Base-by-base conservation (phyloP, 92 coral and sea anemone genomes). In the Heliopora coerulea region DNA sequence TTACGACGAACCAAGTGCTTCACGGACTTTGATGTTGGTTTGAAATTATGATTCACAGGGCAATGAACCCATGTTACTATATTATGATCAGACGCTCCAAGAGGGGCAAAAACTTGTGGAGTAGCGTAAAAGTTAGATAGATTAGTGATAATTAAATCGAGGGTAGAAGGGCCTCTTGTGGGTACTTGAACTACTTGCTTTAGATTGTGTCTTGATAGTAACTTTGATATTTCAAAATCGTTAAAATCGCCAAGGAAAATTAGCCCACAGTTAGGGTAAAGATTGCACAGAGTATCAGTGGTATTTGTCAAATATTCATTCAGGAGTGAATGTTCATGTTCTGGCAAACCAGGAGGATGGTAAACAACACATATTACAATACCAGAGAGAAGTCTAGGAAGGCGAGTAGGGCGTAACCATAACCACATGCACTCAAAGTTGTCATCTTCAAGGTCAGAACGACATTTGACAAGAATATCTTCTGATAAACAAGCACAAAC, bases 61-160 rank as follows among this genome's bases (percentile, higher is more conserved):
- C 20, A 17, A 48, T 66, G 66, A 11, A 20, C 23, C 68, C 82
- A 29, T 18, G 26, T 56, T 48, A 77, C 79, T n/a, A 83, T 76
- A 39, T 59, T 83, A 54, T 81, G 83, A 64, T 81, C 86, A 13
- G 75, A 29, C 21, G 83, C 31, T 18, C 86, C 80, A 26, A 85
- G 75, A 15, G 80, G 86, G 27, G 89, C 89, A 7, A 31, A 59
- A 23, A 81, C 63, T n/a, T 20, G 32, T 18, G 83, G 89, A 11
- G 58, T 61, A 4, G 23, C 52, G 35, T 81, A 69, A 56, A 60
- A 37, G 25, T 60, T 61, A 33, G 58, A 59, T 59, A 77, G 23
- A 29, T 82, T 82, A 28, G 83, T 82, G n/a, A 86, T 42, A n/a
- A 72, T 77, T 17, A 82, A 73, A 27, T 85, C 86, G 23, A 81